Base-by-base conservation (phyloP, 2,888 invertebrate species). In the Hirtodrosophila duncani region DNA sequence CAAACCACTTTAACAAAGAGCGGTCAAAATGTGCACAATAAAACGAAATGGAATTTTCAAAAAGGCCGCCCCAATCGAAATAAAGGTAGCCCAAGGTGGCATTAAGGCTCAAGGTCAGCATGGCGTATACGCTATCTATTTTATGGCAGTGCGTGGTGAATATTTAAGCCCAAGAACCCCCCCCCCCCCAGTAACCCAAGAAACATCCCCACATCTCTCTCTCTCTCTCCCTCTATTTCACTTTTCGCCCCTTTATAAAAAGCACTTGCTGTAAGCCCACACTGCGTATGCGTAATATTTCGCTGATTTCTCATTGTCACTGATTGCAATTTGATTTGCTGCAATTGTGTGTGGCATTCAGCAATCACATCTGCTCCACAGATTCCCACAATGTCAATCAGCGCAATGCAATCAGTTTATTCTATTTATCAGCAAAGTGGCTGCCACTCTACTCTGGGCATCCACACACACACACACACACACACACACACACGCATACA, bases 351-450 rank as follows among this genome's bases (percentile, higher is more conserved):
- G 67, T n/a, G n/a, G n/a, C n/a, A n/a, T n/a, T n/a, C n/a, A n/a
- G n/a, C n/a, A n/a, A n/a, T n/a, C 9, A 24, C 9, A n/a, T 24
- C 4, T 24, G 3, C 3, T 24, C n/a, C 9, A 24, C 49, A 21
- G 43, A 60, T 41, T 57, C 57, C 61, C 62, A 50, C 63, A 53
- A 50, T 60, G 68, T 56, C 74, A 77, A 68, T 68, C 55, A 51
- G 42, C 52, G 42, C 46, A 46, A 51, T 31, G 59, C 74, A 80
- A 77, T 72, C 80, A 72, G 72, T 63, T 71, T 58, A 62, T 67
- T 75, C 68, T 65, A 67, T 68, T 63, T 60, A 77, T 80, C 72
- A 72, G 65, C 39, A 45, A 71, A 77, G 65, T 72, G 64, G 67
- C 67, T 71, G 70, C 60, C 70, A 74, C 75, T 78, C 63, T 55